These are phyloP conservation scores for Cheilosia vulpina DNA, from an alignment of 2,888 invertebrate species.

Conservation along the genomic window DNA sequence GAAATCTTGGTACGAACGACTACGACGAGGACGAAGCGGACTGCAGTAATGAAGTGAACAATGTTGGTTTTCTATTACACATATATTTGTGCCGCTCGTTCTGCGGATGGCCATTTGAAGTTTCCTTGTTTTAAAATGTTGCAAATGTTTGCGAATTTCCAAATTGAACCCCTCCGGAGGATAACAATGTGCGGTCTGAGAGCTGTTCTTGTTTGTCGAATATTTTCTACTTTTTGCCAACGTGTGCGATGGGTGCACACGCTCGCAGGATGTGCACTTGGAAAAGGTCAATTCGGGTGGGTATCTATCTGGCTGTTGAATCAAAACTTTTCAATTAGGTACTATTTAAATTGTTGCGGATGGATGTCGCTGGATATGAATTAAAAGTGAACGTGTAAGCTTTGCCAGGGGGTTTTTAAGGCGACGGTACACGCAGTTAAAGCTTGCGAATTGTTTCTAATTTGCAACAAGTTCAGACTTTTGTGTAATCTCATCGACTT, in stretches of 20 bases:
- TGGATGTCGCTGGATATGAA: constrained; percentile 2
- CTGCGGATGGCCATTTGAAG: constrained; percentile 36
- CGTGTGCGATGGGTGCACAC: not conserved
- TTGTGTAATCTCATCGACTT: no score
- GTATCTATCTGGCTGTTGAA: constrained; percentile 28
- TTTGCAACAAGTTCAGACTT: not conserved
- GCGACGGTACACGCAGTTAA: not conserved
- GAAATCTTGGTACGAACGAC: constrained; percentile 6
- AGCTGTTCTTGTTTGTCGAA: constrained; percentile 15
- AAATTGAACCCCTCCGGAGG: constrained; percentile 44
- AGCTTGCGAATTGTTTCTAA: not conserved
- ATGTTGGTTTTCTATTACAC: constrained; percentile 68
- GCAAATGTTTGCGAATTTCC: constrained; percentile 68
- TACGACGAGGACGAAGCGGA: constrained; percentile 3
- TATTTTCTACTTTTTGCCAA: not conserved
- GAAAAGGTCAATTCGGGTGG: not conserved
- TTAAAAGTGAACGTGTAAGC: not conserved
- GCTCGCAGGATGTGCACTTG: not conserved
- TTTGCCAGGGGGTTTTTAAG: not conserved
- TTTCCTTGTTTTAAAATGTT: constrained; percentile 54
- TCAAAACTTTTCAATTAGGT: constrained; percentile 29
- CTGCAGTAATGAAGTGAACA: constrained; percentile 74
- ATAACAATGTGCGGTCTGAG: constrained; percentile 64
- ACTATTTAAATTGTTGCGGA: constrained; percentile 24
- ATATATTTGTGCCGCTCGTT: not conserved